A percentile compares a stretch with the other conserved stretches of the same genome.
These are phyloP conservation scores for Willowsia nigromaculata DNA, from an alignment of 2,888 invertebrate genomes.

Conservation along the genomic window DNA sequence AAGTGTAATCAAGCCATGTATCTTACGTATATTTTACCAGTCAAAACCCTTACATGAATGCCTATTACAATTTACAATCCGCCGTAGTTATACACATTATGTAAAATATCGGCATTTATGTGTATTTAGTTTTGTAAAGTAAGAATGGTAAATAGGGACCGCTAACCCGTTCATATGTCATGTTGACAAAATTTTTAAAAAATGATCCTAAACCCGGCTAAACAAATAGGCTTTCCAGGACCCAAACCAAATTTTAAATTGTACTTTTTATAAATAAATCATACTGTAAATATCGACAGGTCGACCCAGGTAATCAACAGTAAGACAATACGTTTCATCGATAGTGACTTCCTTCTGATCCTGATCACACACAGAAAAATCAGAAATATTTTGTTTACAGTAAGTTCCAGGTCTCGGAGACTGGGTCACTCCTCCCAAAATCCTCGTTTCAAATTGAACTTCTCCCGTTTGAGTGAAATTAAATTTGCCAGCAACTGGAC, in stretches of 20 bases:
- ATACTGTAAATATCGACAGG: slow-evolving; percentile 96
- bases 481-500: slow-evolving; percentile 98
- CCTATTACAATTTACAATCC: too few relatives aligned
- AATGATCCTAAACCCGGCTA: neutral
- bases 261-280: neutral
- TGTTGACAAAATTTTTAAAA: too few relatives aligned
- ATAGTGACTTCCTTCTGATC: slow-evolving; percentile 96
- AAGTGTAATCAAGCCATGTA: too few relatives aligned
- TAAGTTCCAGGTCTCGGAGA: slow-evolving; percentile 95
- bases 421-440: slow-evolving; percentile 96
- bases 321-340: slow-evolving; percentile 96
- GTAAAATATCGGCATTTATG: too few relatives aligned
- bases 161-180: slow-evolving; percentile 45
- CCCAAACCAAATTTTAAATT: too few relatives aligned
- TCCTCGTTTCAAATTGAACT: slow-evolving; percentile 93
- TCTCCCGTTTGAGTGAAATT: slow-evolving; percentile 96
- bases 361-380: slow-evolving; percentile 96
- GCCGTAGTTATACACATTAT: too few relatives aligned
- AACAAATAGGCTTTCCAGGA: too few relatives aligned
- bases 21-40: too few relatives aligned
- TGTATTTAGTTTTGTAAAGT: too few relatives aligned
- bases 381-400: slow-evolving; percentile 96
- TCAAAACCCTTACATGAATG: too few relatives aligned
- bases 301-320: slow-evolving; percentile 96
- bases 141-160: too few relatives aligned